These are phyloP conservation scores for Drosophila kurseongensis DNA, from an alignment of 1,140 invertebrate genomes.

Conservation along the genomic window DNA sequence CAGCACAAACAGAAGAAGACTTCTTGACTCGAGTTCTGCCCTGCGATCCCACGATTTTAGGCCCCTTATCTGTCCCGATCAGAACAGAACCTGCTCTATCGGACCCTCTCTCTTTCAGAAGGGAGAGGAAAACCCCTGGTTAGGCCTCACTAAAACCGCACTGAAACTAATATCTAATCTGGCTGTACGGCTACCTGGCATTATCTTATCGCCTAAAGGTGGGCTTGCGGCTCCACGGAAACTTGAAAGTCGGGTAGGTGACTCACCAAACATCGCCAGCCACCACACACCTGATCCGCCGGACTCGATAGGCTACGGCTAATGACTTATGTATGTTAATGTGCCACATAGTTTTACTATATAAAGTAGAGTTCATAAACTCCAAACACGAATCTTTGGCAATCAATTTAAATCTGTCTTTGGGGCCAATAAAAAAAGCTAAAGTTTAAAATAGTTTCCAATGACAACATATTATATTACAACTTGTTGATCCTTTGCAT, in stretches of 20 bases:
- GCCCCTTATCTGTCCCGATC: slow-evolving; percentile 32
- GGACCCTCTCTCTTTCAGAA: not conserved
- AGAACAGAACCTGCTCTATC: slow-evolving; percentile 16
- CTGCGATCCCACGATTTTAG: not conserved
- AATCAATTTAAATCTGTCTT: too few species aligned
- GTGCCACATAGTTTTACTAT: not conserved
- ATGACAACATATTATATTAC: too few species aligned
- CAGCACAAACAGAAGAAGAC: slow-evolving; percentile 2
- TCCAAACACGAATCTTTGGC: not conserved
- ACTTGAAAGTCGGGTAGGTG: slow-evolving; percentile 33
- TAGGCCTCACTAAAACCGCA: slow-evolving; percentile 22
- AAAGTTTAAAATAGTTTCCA: not conserved
- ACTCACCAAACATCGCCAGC: slow-evolving; percentile 13
- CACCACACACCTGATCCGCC: slow-evolving; percentile 3
- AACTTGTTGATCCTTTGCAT: too few species aligned
- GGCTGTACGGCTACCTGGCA: slow-evolving; percentile 47
- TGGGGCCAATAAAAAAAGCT: too few species aligned
- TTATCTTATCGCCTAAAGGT: slow-evolving; percentile 79
- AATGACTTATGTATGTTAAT: not conserved
- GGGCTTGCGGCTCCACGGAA: slow-evolving; percentile 72
- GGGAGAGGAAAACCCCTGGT: slow-evolving; percentile 18
- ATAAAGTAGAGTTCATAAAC: not conserved
- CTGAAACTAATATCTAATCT: slow-evolving; percentile 71
- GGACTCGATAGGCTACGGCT: slow-evolving; percentile 17
- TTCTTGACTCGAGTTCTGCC: slow-evolving; percentile 13